Evolutionary conservation across 1,140 invertebrate species (phyloP), one percentile per base, ranked within the genome.

Genomic region (Eulimnadia texana): DNA sequence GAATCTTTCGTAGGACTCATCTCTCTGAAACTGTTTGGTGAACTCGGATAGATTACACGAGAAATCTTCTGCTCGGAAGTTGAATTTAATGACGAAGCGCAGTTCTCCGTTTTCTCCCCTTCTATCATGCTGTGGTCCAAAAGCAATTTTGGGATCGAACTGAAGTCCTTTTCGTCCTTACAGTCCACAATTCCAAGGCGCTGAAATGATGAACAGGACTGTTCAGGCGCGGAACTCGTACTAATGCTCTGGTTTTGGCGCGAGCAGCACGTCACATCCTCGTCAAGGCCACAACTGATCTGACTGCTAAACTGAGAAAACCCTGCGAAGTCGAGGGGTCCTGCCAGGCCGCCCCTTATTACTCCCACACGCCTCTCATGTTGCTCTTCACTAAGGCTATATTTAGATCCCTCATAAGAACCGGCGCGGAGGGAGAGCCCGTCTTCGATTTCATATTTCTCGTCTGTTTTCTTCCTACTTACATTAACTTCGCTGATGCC

Each of bases 201-300:
- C 16, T 42, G 6, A 9, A 42, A 6, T 9, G 33, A 16, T 42
- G 6, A 9, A 42, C 33, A 42, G 33, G 33, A 42, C 16, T 42
- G 6, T 42, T 9, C 6, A 6, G 33, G 33, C 6, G 33, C 33
- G 33, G 16, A 6, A 42, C 33, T 42, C 33, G 16, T 42, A 16
- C 16, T 42, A 16, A 16, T 9, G 16, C 6, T 42, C 16, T 6
- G 16, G 33, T 42, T 42, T 6, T 42, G 16, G 6, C 6, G 6
- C 33, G 33, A 42, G 33, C 6, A 3, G 55, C n/a, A 42, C 55
- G 55, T 57, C 55, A 57, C 55, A 57, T 57, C 33, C 24, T 57
- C 27, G 55, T 20, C 55, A 29, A 28, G 28, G 55, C n/a, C 11
- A 3, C 24, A 2, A 27, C 10, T 29, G 55, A 29, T 57, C 20